phyloP scores from a whole-genome alignment of 2,113 vertebrate genomes.

The Chlorodrepanis virens region DNA sequence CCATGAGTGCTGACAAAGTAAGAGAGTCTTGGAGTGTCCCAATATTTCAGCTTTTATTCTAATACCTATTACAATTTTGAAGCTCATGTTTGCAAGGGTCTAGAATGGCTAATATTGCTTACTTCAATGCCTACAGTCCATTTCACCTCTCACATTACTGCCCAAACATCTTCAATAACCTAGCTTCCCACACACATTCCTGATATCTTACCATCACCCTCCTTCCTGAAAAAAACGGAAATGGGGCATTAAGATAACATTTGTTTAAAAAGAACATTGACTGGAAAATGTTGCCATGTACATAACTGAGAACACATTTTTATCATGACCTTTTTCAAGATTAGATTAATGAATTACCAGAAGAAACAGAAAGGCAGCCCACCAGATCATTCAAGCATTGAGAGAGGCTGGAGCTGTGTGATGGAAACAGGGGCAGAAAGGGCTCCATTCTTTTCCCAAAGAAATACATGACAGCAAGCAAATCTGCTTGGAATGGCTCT shows the following conservation, averaged over 20 bases:
- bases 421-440: not conserved
- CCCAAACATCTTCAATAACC: not conserved
- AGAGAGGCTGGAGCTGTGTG: not conserved
- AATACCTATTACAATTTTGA: not conserved
- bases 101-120: not conserved
- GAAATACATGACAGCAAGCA: not conserved
- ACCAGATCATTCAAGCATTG: not conserved
- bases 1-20: not conserved
- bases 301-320: conserved; percentile 6
- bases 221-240: not conserved
- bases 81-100: not conserved
- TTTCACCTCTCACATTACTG: not conserved
- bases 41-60: not conserved
- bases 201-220: not conserved
- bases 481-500: not conserved
- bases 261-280: not conserved
- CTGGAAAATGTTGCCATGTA: not conserved
- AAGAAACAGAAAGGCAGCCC: not conserved
- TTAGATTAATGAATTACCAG: not conserved
- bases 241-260: not conserved
- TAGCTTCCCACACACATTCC: not conserved
- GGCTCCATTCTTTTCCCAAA: not conserved
- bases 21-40: not conserved
- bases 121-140: not conserved
- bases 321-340: not conserved